Evolutionary conservation across 2,888 invertebrate species (phyloP).

Genomic region (Linnaemya tessellans): DNA sequence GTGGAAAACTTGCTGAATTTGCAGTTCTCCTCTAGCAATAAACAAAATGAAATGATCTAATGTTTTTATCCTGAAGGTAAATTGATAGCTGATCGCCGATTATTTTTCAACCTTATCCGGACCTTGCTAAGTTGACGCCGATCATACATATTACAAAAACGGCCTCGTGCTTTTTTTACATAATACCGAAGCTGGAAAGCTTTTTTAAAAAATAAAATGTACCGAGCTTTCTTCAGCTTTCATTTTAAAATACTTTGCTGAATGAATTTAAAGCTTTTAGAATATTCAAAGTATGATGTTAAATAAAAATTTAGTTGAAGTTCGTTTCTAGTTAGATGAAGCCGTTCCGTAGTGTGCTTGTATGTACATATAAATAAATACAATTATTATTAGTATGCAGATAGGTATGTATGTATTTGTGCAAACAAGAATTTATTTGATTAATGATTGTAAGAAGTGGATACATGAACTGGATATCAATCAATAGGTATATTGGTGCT

Average conservation of each 20-base stretch:
- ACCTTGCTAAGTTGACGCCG: too few species aligned
- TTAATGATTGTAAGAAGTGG: too few species aligned
- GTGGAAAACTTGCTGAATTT: too few species aligned
- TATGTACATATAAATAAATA: too few species aligned
- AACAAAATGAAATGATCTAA: too few species aligned
- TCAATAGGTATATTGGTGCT: too few species aligned
- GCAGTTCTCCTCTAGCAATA: too few species aligned
- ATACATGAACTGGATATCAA: too few species aligned
- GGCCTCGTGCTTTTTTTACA: not conserved
- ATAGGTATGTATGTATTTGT: not conserved
- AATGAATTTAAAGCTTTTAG: constrained; percentile 3
- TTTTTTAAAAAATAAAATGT: not conserved
- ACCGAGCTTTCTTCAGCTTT: not conserved
- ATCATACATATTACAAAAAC: not conserved
- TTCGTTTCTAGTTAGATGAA: not conserved
- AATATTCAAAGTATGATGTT: not conserved
- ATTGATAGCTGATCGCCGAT: too few species aligned
- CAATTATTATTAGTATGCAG: not conserved
- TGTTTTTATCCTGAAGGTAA: too few species aligned
- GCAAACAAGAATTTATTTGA: too few species aligned
- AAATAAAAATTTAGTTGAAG: not conserved
- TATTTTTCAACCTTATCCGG: too few species aligned
- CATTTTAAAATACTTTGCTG: not conserved
- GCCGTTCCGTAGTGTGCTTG: not conserved
- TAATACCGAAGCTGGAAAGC: not conserved